Percentiles rank a stretch among this genome's conserved stretches.
These are phyloP conservation scores for Cololabis saira DNA, from an alignment of 2,113 vertebrate genomes.

Conservation along the genomic window DNA sequence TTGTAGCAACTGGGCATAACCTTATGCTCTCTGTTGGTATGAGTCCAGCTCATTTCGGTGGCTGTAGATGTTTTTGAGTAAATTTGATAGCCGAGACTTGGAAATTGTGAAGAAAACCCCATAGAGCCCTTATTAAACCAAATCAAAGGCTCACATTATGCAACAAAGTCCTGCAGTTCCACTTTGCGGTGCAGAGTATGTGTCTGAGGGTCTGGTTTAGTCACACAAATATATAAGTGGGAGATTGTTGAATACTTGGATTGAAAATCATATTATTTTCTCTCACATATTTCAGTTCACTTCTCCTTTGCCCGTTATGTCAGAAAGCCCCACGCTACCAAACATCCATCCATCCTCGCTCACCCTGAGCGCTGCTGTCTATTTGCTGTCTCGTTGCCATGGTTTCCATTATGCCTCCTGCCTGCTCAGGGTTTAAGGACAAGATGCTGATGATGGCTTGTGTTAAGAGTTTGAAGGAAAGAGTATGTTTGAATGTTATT, in stretches of 20 bases:
- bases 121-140: conserved; percentile 38
- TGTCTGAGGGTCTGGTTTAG: neutral
- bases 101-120: conserved; percentile 44
- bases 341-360: conserved; percentile 47
- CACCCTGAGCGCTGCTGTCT: conserved; percentile 43
- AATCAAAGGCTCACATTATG: conserved; percentile 24
- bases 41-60: conserved; percentile 32
- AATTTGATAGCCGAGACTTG: conserved; percentile 40
- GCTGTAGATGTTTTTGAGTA: conserved; percentile 34
- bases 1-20: conserved; percentile 27
- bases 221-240: conserved; percentile 4
- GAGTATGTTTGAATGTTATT: conserved; percentile 14
- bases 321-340: conserved; percentile 24
- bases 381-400: conserved; percentile 70
- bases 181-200: conserved; percentile 1
- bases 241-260: conserved; percentile 19
- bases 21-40: conserved; percentile 29
- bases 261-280: conserved; percentile 31
- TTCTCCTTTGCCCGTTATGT: conserved; percentile 38
- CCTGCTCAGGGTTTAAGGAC: conserved; percentile 75
- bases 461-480: conserved; percentile 35
- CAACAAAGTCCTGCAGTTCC: conserved; percentile 30
- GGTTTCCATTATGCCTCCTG: conserved; percentile 75
- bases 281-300: conserved; percentile 22
- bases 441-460: conserved; percentile 63